Evolutionary conservation across 2,797 vertebrate genomes (phyloP).

Genomic region (Trichosurus vulpecula): DNA sequence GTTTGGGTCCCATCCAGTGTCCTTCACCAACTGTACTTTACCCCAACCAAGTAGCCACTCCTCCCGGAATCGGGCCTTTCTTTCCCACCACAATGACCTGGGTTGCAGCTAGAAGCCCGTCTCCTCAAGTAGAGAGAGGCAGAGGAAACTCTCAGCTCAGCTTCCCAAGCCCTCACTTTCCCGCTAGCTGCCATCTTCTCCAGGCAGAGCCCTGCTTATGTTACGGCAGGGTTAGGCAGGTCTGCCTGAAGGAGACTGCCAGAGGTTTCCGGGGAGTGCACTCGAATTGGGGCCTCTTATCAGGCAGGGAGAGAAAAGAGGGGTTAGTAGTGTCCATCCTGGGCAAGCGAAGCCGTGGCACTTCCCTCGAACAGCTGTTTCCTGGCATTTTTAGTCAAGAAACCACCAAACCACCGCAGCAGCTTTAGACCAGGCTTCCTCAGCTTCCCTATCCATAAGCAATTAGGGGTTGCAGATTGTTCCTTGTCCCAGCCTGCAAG

Average conservation of each 20-base stretch:
- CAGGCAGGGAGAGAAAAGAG: not conserved
- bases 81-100: not conserved
- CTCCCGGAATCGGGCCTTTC: not conserved
- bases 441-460: too few species aligned
- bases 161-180: not conserved
- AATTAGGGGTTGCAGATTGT: not conserved
- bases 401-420: fast-evolving
- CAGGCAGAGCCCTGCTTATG: not conserved
- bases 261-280: not conserved
- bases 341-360: not conserved
- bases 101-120: not conserved
- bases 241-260: not conserved
- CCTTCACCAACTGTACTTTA: not conserved
- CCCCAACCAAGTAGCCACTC: not conserved
- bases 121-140: not conserved
- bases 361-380: too few species aligned
- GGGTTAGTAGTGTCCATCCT: not conserved
- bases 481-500: not conserved
- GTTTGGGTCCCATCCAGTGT: not conserved
- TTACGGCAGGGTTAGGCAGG: not conserved
- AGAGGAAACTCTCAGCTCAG: not conserved
- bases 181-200: not conserved
- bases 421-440: not conserved
- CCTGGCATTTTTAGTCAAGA: not conserved
- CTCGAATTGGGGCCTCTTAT: not conserved